Conservation (phyloP, 2,113 vertebrate genomes). For the Cairina moschata region DNA sequence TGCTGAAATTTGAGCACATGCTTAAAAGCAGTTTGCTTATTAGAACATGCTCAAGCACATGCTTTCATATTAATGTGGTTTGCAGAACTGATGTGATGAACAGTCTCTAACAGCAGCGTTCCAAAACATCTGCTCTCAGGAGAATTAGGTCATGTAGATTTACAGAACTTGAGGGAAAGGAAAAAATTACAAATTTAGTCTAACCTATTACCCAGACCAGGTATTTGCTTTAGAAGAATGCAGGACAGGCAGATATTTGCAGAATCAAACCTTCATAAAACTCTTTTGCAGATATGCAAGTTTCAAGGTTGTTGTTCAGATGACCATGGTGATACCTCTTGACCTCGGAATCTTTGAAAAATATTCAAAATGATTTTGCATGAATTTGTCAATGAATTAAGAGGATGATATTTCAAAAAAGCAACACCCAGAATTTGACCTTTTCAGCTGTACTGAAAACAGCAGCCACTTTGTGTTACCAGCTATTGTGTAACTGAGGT, state of each 20-base stretch:
- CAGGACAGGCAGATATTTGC: background rate
- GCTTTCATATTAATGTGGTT: background rate
- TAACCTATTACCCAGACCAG: background rate
- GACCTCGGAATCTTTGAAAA: background rate
- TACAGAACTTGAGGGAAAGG: background rate
- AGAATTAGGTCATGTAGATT: background rate
- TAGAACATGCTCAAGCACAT: background rate
- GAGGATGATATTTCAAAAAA: background rate
- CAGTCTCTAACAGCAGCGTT: background rate
- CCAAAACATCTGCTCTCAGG: background rate
- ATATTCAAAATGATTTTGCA: background rate
- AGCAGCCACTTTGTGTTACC: background rate
- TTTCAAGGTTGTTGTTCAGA: background rate
- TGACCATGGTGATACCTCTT: background rate
- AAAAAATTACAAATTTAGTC: background rate
- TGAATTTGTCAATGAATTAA: background rate
- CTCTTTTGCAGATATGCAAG: background rate
- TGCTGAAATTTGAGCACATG: background rate
- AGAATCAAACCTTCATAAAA: background rate
- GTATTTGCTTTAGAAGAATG: background rate
- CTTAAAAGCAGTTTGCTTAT: background rate
- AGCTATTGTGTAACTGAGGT: background rate
- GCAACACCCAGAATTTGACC: background rate
- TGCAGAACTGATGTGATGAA: background rate
- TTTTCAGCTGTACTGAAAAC: conserved; percentile 2